phyloP scores from a whole-genome alignment of 2,888 invertebrate genomes.

The Theristus sp. region DNA sequence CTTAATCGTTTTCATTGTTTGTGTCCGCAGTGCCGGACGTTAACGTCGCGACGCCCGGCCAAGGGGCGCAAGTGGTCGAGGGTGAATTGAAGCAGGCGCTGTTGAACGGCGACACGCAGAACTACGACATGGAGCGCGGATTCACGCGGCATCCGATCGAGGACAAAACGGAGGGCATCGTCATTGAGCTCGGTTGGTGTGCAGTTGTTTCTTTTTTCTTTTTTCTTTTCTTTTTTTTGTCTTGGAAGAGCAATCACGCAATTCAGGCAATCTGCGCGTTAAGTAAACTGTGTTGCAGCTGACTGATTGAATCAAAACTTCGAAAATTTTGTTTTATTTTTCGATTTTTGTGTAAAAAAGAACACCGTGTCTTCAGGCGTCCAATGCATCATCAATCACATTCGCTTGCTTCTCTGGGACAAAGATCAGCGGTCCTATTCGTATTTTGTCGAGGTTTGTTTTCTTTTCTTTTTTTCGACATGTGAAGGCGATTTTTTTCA shows the following conservation, averaged over 20 bases:
- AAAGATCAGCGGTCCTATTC: conserved; percentile 72
- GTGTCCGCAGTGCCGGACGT: conserved; percentile 54
- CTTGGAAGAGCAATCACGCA: not conserved
- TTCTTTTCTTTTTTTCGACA: not conserved
- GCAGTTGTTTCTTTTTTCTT: too few species aligned
- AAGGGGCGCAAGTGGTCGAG: conserved; percentile 63
- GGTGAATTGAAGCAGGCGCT: conserved; percentile 75
- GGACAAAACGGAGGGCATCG: conserved; percentile 45
- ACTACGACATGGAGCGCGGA: conserved; percentile 78
- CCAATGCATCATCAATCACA: conserved; percentile 72
- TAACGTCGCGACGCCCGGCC: conserved; percentile 64
- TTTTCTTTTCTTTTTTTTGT: not conserved
- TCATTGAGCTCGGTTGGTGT: conserved; percentile 13
- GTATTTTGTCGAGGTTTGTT: conserved; percentile 62
- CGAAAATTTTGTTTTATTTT: too few species aligned
- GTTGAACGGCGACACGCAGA: conserved; percentile 65
- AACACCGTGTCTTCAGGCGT: conserved; percentile 9
- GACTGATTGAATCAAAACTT: too few species aligned
- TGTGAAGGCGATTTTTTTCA: not conserved
- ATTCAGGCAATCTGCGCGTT: too few species aligned
- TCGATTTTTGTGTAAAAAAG: too few species aligned
- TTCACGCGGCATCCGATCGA: conserved; percentile 70
- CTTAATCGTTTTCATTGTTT: too few species aligned
- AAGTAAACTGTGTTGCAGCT: too few species aligned
- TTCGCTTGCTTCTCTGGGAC: conserved; percentile 82